Evolutionary conservation across 2,888 invertebrate species (phyloP), one percentile per base, ranked within the genome.

Genomic region (Chloromyia formosa): DNA sequence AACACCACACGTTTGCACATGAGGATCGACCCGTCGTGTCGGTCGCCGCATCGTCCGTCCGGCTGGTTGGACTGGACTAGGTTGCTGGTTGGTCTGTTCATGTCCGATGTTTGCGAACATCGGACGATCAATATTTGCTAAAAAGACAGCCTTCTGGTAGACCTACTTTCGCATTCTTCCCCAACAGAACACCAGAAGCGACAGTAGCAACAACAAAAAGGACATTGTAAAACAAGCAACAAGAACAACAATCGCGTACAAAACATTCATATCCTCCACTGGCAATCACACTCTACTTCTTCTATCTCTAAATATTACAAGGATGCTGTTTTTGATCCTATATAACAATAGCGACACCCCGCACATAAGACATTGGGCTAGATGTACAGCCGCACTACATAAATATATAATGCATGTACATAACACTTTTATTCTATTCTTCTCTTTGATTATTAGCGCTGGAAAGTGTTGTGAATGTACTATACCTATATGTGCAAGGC

Each of bases 221-320:
- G 49, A 49, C 16, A 49, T 49, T 49, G 3, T 12, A n/a, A 49
- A 35, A 35, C 27, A 35, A 35, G 27, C 27, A 35, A 49, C 49
- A 49, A 49, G 49, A 10, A 49, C 49, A 49, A 49, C 49, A 49
- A 49, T n/a, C 49, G 49, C 12, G 49, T 49, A n/a, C 49, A 49
- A 5, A 49, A 12, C 49, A 49, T 49, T 49, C 49, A 49, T n/a
- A 49, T n/a, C 49, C 12, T 3, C 49, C 10, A 7, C 12, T 49
- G 4, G 49, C 10, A 49, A n/a, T 49, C 16, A 3, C 10, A n/a
- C 16, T 49, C 49, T 49, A 5, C 12, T 1, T 49, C 10, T n/a
- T 12, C 16, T 49, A n/a, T 3, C 16, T 5, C 49, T 3, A 49
- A 49, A 49, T 49, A 49, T 49, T 49, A 49, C 49, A 49, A 49